A percentile compares a stretch with the other conserved stretches of the same genome.
Conservation (phyloP, 2,797 vertebrate species). For the Ciconia nigra region DNA sequence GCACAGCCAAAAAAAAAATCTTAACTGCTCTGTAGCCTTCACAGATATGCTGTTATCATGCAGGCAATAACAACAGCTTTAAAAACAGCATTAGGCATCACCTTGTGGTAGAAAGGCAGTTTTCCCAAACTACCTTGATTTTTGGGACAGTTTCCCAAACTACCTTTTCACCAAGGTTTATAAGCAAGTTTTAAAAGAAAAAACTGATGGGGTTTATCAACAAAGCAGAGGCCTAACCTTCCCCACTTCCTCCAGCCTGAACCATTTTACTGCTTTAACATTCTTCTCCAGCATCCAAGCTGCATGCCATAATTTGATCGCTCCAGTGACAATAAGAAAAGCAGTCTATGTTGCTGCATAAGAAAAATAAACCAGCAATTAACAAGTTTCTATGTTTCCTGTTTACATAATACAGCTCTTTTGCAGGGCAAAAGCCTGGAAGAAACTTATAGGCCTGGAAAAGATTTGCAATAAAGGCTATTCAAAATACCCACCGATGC, state of each 20-base stretch:
- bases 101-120: background rate
- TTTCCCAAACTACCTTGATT: background rate
- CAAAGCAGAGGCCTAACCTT: background rate
- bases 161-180: background rate
- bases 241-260: background rate
- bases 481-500: background rate
- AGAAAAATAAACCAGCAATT: slow-evolving; percentile 60
- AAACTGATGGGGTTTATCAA: background rate
- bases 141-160: background rate
- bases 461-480: background rate
- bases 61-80: background rate
- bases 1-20: background rate
- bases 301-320: background rate
- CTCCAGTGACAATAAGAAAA: slow-evolving; percentile 40
- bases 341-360: background rate
- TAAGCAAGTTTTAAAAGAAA: background rate
- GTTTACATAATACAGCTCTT: slow-evolving; percentile 31
- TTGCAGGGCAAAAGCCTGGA: background rate
- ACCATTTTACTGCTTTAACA: background rate
- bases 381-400: slow-evolving; percentile 64
- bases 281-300: background rate
- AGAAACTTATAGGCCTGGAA: slow-evolving; percentile 41
- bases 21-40: background rate
- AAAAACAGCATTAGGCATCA: background rate
- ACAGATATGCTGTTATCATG: background rate